These are phyloP conservation scores for Drosophila recens DNA, from an alignment of 2,888 invertebrate genomes.

Conservation along the genomic window DNA sequence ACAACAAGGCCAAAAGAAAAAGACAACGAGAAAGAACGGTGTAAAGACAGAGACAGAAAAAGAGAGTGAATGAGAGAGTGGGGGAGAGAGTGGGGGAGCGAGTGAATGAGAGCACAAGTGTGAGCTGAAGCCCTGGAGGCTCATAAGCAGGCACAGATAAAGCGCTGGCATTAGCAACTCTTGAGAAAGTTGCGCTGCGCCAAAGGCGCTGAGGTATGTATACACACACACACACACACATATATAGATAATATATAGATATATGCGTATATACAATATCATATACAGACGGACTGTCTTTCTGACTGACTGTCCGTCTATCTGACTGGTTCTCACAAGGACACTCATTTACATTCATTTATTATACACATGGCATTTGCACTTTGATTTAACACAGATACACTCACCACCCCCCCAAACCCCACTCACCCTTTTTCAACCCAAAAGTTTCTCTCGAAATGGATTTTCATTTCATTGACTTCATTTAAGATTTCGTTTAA, in stretches of 20 bases:
- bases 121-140: slow-evolving; percentile 61
- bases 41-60: background rate
- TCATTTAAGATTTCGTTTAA: slow-evolving; percentile 33
- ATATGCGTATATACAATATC: background rate
- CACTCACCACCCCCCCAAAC: background rate
- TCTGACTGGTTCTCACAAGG: slow-evolving; percentile 23
- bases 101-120: background rate
- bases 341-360: slow-evolving; percentile 65
- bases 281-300: slow-evolving; percentile 6
- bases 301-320: slow-evolving; percentile 11
- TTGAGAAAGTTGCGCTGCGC: slow-evolving; percentile 71
- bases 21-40: background rate
- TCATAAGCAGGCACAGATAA: slow-evolving; percentile 65
- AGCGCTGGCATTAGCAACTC: slow-evolving; percentile 73
- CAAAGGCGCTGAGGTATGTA: slow-evolving; percentile 51
- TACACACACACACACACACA: slow-evolving; percentile 20
- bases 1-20: slow-evolving; percentile 59
- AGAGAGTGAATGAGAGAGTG: slow-evolving; percentile 1
- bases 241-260: background rate
- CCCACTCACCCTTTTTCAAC: background rate
- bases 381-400: slow-evolving; percentile 21
- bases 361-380: slow-evolving; percentile 26
- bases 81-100: background rate
- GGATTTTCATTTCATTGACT: slow-evolving; percentile 35
- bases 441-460: slow-evolving; percentile 1